Evolutionary conservation across 2,888 invertebrate species (phyloP), one percentile per base, ranked within the genome.

Genomic region (Serripes groenlandicus): DNA sequence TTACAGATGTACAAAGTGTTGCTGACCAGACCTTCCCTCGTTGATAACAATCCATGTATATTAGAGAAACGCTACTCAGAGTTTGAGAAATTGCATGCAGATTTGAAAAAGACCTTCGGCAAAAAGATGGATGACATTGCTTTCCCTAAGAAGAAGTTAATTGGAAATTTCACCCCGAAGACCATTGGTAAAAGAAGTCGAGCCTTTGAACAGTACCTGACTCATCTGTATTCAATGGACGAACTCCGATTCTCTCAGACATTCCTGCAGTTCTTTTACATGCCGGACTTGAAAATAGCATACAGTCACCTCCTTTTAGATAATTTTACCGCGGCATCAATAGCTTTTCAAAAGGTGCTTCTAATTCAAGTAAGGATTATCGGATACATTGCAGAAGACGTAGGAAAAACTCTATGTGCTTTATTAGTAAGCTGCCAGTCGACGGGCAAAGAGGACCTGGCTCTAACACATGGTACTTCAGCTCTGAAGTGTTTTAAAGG

Each of bases 61-160:
- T 85, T 95, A 23, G 92, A 94, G 77, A 90, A 93, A 32, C 89
- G 95, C 35, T 95, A 94, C 81, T 94, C 94, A 0, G 94, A 95
- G 81, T 95, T 95, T 87, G 92, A 93, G 72, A 88, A 89, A 56
- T 88, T 95, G 7, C 92, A 94, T 86, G 83, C 89, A n/a, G 80
- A 87, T 15, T 80, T 95, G 35, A 90, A 86, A 71, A 93, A 93
- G 78, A 82, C 82, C 9, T 94, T 91, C 78, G 92, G 93, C 1
- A 72, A 90, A 15, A 73, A 91, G 9, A 91, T 95, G 88, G 84
- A 89, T 32, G 89, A 91, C 28, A 90, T 95, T 28, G 88, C 92
- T n/a, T 95, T 95, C 85, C 95, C 95, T 0, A 93, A 93, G 73
- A 95, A 95, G 88, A 85, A 92, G n/a, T 75, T 95, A 4, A 78